phyloP scores from a whole-genome alignment of 37 sponge, comb jelly and placozoan species.

The Eunapius fragilis region DNA sequence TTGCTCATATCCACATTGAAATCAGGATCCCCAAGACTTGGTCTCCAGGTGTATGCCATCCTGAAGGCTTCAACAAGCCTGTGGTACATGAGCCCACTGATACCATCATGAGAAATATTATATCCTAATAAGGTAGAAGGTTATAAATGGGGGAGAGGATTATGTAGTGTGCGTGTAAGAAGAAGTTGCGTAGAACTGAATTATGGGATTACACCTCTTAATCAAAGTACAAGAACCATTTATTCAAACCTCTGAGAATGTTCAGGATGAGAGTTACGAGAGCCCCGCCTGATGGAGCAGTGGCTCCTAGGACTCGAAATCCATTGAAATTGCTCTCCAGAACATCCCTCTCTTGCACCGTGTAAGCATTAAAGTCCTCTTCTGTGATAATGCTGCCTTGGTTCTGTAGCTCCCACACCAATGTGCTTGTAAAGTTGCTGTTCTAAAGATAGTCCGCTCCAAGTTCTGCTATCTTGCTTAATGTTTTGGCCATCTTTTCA shows the following conservation, averaged over 20 bases:
- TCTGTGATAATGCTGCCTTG: slow-evolving; percentile 21
- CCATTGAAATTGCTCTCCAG: slow-evolving; percentile 17
- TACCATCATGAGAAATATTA: neutral
- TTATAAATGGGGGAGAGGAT: too few relatives aligned
- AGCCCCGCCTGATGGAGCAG: slow-evolving; percentile 58
- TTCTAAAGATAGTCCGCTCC: slow-evolving; percentile 36
- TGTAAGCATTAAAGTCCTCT: slow-evolving; percentile 38
- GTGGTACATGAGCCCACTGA: slow-evolving; percentile 36
- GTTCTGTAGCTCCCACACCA: slow-evolving; percentile 46
- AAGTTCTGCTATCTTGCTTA: slow-evolving; percentile 22
- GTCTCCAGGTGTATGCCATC: slow-evolving; percentile 53
- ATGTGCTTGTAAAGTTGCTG: slow-evolving; percentile 4
- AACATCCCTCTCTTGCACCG: slow-evolving; percentile 5
- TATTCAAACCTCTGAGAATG: slow-evolving; percentile 35
- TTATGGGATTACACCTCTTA: too few relatives aligned
- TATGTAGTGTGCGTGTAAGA: too few relatives aligned
- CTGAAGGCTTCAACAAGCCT: slow-evolving; percentile 64
- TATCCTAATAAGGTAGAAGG: slow-evolving; percentile 16
- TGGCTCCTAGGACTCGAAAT: slow-evolving; percentile 14
- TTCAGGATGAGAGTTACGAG: slow-evolving; percentile 45
- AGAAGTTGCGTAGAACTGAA: too few relatives aligned
- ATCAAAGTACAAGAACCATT: neutral
- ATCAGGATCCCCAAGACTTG: slow-evolving; percentile 56
- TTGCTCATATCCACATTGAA: slow-evolving; percentile 13
- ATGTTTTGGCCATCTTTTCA: slow-evolving; percentile 34